phyloP scores from a whole-genome alignment of 2,797 vertebrate genomes.

The Alouatta caraya region DNA sequence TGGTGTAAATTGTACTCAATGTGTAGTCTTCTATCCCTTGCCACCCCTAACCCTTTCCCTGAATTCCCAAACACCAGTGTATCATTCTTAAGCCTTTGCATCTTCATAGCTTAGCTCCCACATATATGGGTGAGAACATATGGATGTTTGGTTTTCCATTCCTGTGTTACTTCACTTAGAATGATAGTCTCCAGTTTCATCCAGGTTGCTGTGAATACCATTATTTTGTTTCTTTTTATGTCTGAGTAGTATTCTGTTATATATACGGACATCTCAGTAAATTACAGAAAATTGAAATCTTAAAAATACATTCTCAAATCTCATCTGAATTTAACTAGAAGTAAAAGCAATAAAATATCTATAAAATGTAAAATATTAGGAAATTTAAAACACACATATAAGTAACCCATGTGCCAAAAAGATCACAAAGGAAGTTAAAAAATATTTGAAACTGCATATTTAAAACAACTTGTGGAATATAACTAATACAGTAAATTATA shows the following conservation, averaged over 20 bases:
- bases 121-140: neutral
- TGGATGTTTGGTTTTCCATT: neutral
- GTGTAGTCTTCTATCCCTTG: neutral
- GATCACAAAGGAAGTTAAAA: neutral
- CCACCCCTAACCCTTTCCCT: neutral
- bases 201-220: neutral
- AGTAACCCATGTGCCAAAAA: neutral
- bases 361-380: neutral
- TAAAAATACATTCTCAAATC: neutral
- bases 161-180: neutral
- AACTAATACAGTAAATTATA: neutral
- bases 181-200: neutral
- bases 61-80: neutral
- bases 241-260: neutral
- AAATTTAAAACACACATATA: neutral
- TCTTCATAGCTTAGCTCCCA: neutral
- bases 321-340: neutral
- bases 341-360: neutral
- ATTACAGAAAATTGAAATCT: neutral
- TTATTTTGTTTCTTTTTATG: neutral
- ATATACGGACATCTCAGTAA: neutral
- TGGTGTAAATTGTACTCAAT: neutral
- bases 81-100: neutral
- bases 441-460: neutral
- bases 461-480: neutral